phyloP scores from a whole-genome alignment of 2,888 invertebrate species.

The Nycteola revayana region DNA sequence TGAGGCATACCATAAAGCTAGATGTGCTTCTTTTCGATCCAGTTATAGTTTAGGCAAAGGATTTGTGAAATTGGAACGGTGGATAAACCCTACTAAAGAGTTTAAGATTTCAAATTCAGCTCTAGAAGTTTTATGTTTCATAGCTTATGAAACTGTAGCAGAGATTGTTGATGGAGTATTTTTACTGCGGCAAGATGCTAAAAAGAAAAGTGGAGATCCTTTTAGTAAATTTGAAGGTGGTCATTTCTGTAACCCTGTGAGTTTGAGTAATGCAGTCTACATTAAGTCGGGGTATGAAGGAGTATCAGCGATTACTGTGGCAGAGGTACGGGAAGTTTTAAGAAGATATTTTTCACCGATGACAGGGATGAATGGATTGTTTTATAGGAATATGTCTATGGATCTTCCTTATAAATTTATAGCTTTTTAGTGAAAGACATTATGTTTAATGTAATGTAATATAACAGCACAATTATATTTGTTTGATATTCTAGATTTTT shows the following conservation, averaged over 20 bases:
- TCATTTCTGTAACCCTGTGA: constrained; percentile 83
- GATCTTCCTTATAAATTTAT: constrained; percentile 64
- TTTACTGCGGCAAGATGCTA: constrained; percentile 89
- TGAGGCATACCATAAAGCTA: constrained; percentile 89
- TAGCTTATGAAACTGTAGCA: constrained; percentile 95
- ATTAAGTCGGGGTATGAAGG: constrained; percentile 83
- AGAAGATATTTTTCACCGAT: constrained; percentile 86
- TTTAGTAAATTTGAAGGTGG: constrained; percentile 85
- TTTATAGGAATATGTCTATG: constrained; percentile 71
- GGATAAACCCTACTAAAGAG: constrained; percentile 84
- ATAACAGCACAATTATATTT: no score
- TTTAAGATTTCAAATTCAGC: constrained; percentile 84
- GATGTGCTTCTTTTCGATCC: constrained; percentile 86
- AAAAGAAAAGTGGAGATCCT: constrained; percentile 85
- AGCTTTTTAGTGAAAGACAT: constrained; percentile 41
- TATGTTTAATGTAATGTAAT: neutral
- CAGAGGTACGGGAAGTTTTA: constrained; percentile 92
- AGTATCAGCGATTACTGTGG: constrained; percentile 87
- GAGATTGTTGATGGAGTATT: constrained; percentile 93
- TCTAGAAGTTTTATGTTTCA: constrained; percentile 90
- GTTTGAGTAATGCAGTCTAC: constrained; percentile 80
- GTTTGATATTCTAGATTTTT: no score
- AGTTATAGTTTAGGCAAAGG: constrained; percentile 77
- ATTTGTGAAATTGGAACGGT: constrained; percentile 81
- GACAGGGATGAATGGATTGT: constrained; percentile 79